Evolutionary conservation across 2,888 invertebrate species (phyloP).

Genomic region (Diarsia dahlii): DNA sequence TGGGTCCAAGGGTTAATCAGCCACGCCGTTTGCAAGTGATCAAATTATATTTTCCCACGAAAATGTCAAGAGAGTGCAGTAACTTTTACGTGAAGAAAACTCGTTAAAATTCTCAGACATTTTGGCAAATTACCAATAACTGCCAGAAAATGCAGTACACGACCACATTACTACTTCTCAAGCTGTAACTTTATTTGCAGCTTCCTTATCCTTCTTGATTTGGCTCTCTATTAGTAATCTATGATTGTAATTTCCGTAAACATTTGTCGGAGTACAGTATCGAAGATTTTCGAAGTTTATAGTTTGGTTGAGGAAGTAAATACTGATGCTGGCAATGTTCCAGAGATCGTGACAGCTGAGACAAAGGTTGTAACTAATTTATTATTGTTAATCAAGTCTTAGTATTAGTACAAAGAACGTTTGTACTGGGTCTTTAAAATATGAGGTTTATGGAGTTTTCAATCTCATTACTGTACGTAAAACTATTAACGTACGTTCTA

Average conservation of each 20-base stretch:
- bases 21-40: constrained; percentile 38
- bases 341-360: constrained; percentile 56
- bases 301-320: constrained; percentile 50
- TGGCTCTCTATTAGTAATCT: constrained; percentile 60
- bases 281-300: constrained; percentile 40
- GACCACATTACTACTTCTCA: constrained; percentile 52
- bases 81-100: constrained; percentile 59
- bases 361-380: constrained; percentile 64
- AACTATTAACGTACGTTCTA: constrained; percentile 22
- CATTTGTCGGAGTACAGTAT: constrained; percentile 50
- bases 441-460: constrained; percentile 32
- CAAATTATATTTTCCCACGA: constrained; percentile 44
- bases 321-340: constrained; percentile 62
- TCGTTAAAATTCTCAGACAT: constrained; percentile 78
- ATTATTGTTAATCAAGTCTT: constrained; percentile 50
- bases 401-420: constrained; percentile 46
- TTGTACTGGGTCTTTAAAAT: constrained; percentile 50
- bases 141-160: constrained; percentile 60
- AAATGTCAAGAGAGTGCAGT: constrained; percentile 52
- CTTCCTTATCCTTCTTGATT: constrained; percentile 48
- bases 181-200: constrained; percentile 51
- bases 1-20: constrained; percentile 9
- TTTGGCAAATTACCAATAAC: constrained; percentile 75
- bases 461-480: constrained; percentile 21
- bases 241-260: constrained; percentile 67